A percentile compares a stretch with the other conserved stretches of the same genome.
phyloP scores from a whole-genome alignment of 2,113 vertebrate species.

The Xenopus laevis region DNA sequence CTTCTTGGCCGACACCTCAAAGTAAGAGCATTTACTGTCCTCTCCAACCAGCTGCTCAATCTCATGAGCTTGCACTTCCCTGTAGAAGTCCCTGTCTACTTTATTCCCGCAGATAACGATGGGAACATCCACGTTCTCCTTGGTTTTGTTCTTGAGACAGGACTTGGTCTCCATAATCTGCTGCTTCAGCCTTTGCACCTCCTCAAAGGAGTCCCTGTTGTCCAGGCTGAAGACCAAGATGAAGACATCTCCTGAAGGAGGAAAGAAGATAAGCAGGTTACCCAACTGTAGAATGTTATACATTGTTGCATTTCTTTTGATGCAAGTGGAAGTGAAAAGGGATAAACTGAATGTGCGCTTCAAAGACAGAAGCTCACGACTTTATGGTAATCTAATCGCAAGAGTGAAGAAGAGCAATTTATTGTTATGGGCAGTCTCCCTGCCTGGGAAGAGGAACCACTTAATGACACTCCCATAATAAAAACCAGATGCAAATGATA shows the following conservation, averaged over 20 bases:
- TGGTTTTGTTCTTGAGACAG: constrained; percentile 91
- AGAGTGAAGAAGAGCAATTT: too few relatives aligned
- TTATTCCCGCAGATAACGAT: constrained; percentile 97
- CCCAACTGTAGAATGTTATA: constrained; percentile 3
- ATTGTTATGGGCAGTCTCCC: too few relatives aligned
- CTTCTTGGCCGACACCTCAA: constrained; percentile 93
- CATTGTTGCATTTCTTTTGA: too few relatives aligned
- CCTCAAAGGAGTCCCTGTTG: constrained; percentile 92
- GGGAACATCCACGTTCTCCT: constrained; percentile 87
- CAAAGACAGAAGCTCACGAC: too few relatives aligned
- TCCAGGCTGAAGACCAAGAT: constrained; percentile 96
- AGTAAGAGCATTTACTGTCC: constrained; percentile 87
- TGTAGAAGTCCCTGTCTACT: constrained; percentile 82
- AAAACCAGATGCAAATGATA: too few relatives aligned
- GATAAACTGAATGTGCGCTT: too few relatives aligned
- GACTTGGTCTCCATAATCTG: constrained; percentile 96
- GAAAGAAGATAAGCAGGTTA: constrained; percentile 1
- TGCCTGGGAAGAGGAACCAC: too few relatives aligned
- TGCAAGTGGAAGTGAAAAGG: too few relatives aligned
- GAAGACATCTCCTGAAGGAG: constrained; percentile 83
- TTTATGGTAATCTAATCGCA: too few relatives aligned
- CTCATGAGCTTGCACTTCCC: constrained; percentile 81
- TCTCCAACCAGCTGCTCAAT: constrained; percentile 82
- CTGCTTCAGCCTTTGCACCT: constrained; percentile 89
- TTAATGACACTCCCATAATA: too few relatives aligned